Evolutionary conservation across 2,888 invertebrate species (phyloP).

Genomic region (Amblyteles armatorius): DNA sequence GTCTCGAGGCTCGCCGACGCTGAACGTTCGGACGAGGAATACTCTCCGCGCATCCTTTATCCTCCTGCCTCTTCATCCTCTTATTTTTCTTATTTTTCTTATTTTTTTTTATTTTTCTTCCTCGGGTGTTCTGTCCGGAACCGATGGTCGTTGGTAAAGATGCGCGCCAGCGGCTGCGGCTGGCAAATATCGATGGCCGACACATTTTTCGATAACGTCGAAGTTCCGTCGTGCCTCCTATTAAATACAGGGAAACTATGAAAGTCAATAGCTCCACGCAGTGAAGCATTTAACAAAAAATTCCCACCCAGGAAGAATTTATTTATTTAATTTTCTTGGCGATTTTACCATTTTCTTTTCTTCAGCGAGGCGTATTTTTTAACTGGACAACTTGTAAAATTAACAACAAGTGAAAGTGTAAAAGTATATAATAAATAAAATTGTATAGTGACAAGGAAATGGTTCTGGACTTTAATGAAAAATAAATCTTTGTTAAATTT

Average conservation of each 20-base stretch:
- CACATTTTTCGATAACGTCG: not conserved
- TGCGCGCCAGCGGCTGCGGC: conserved; percentile 20
- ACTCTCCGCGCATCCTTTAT: not conserved
- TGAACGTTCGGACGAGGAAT: not conserved
- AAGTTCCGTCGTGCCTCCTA: not conserved
- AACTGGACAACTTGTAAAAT: too few relatives aligned
- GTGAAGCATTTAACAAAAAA: too few relatives aligned
- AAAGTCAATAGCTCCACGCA: not conserved
- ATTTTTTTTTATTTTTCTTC: not conserved
- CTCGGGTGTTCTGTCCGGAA: not conserved
- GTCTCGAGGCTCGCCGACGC: conserved; percentile 67
- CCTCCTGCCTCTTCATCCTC: conserved; percentile 2
- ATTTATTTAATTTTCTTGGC: too few relatives aligned
- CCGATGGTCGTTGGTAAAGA: not conserved
- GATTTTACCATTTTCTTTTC: too few relatives aligned
- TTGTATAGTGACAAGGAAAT: not conserved
- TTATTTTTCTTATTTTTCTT: not conserved
- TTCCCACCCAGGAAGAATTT: too few relatives aligned
- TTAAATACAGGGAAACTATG: not conserved
- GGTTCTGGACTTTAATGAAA: not conserved
- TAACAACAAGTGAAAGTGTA: too few relatives aligned
- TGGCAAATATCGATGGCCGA: conserved; percentile 1
- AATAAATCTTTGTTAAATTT: too few relatives aligned
- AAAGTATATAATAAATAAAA: not conserved
- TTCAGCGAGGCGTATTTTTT: too few relatives aligned